Base-by-base conservation (phyloP, 1,140 invertebrate species). In the Phocides pigmalion region DNA sequence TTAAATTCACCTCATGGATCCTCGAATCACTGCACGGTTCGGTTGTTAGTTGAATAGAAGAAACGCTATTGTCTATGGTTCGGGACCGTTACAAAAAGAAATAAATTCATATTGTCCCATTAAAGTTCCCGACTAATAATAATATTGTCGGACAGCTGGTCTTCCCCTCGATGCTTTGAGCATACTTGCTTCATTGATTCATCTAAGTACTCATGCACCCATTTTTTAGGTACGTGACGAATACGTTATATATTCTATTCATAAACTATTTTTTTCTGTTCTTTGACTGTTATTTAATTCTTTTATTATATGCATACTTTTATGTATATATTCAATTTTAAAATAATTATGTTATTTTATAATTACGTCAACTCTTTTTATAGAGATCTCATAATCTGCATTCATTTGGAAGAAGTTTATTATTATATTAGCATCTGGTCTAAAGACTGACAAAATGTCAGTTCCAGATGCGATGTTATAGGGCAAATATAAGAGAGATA, bases 41-140 rank as follows among this genome's bases (percentile, higher is more conserved):
- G 16, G 19, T 61, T 42, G 19, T 53, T 32, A 53, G 49, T 59
- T 56, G 47, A 68, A 72, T 35, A 72, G 66, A 76, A 76, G 54
- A 62, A 61, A 61, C 46, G 64, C 59, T 66, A 70, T 78, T 76
- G 74, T 77, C 16, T 20, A 53, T 20, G 35, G 17, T 2, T 39
- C 5, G 35, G 20, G 32, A 74, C 75, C 72, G 75, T 80, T 78
- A 80, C 37, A 25, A 44, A 28, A 25, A 51, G 66, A 70, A 72
- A 70, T 67, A 66, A 73, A 64, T 62, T 51, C 15, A 42, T 17
- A 47, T 16, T 56, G 54, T 49, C 39, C 64, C 70, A 71, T 72
- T 71, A 67, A 47, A 49, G 63, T 66, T 49, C 39, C 59, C 51
- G 59, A 62, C 64, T 62, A 58, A 67, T 44, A 54, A 51, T 58